Base-by-base conservation (phyloP, 2,888 invertebrate species). In the Alcis repandata region DNA sequence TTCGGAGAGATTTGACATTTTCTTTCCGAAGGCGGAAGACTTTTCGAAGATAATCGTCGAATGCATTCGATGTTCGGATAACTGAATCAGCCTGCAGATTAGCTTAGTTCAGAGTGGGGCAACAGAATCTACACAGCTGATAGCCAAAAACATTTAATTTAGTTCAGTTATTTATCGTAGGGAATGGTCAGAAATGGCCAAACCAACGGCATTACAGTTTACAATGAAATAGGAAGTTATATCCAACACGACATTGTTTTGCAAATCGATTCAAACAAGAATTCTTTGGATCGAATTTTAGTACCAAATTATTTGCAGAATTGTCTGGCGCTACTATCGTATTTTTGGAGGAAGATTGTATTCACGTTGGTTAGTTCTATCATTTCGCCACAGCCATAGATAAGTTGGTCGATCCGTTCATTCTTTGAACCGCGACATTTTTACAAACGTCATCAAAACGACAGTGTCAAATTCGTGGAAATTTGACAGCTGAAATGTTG, bases 401-500 rank as follows among this genome's bases (percentile, higher is more conserved):
- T 10, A 32, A 15, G 15, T 32, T 49, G 15, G 17, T 17, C 13
- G 17, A 4, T 32, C 7, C 22, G 40, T 20, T 27, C 15, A 19
- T 62, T 62, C 56, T 20, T 10, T 7, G 61, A 56, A 56, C n/a
- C 20, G 3, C 32, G 20, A 56, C 54, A 32, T 57, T 56, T 49
- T 27, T 56, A 15, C 22, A 27, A 33, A 53, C 19, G 2, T n/a
- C 13, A 9, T n/a, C 32, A 41, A 49, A 19, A 8, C 40, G n/a
- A 27, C n/a, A n/a, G 22, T 43, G 49, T 51, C 51, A 57, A 57
- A 51, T 58, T 40, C 58, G 19, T 8, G n/a, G 63, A 58, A 63
- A n/a, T 8, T 13, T 52, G 9, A 49, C 10, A 19, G 19, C 17
- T 15, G 36, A 41, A 40, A 9, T 45, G 22, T 8, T 1, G 57